Evolutionary conservation across 2,888 invertebrate species (phyloP).

Genomic region (Agrochola lota): DNA sequence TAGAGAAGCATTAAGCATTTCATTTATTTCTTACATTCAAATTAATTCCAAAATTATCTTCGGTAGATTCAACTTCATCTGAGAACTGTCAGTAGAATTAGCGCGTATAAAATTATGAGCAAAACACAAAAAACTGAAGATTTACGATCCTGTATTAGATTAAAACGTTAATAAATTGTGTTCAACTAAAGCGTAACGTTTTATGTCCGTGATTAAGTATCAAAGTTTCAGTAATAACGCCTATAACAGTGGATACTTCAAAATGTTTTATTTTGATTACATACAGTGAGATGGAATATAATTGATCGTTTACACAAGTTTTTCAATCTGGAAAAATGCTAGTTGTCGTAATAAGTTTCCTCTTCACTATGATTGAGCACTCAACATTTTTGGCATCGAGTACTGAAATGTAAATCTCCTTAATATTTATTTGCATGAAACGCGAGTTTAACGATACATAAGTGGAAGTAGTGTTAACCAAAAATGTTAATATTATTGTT

Average conservation of each 20-base stretch:
- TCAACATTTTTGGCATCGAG: slow-evolving; percentile 19
- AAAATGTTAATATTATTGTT: neutral
- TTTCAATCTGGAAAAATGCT: slow-evolving; percentile 57
- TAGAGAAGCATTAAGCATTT: neutral
- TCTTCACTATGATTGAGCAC: slow-evolving; percentile 33
- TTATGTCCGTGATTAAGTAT: slow-evolving; percentile 63
- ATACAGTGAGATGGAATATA: slow-evolving; percentile 36
- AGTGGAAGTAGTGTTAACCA: neutral
- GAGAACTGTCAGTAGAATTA: slow-evolving; percentile 36
- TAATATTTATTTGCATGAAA: slow-evolving; percentile 3
- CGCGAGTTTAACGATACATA: slow-evolving; percentile 1
- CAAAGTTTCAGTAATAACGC: slow-evolving; percentile 63
- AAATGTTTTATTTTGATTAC: slow-evolving; percentile 63
- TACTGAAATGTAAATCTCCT: slow-evolving; percentile 7
- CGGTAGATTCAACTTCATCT: slow-evolving; percentile 20
- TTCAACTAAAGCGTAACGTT: slow-evolving; percentile 59
- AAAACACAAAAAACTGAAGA: slow-evolving; percentile 52
- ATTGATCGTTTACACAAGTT: slow-evolving; percentile 57
- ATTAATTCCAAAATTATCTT: slow-evolving; percentile 20
- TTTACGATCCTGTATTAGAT: slow-evolving; percentile 62
- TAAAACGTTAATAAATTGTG: slow-evolving; percentile 66
- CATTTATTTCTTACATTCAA: neutral
- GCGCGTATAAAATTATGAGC: slow-evolving; percentile 29
- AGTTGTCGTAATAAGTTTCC: slow-evolving; percentile 23
- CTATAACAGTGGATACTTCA: slow-evolving; percentile 53